Conservation (phyloP, 2,888 invertebrate genomes). For the Meiosimyza decipiens region DNA sequence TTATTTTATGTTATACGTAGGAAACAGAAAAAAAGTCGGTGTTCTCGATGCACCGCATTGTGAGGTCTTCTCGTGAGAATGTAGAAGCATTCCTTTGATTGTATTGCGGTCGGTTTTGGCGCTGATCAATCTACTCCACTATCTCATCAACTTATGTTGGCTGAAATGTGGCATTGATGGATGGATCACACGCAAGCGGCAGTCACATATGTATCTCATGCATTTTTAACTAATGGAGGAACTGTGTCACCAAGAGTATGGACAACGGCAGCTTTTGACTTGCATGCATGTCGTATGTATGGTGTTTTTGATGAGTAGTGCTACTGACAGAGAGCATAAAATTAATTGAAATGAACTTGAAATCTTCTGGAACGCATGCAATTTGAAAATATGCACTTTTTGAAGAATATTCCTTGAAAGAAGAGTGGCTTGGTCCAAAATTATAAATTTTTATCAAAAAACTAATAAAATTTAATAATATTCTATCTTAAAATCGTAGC, state of each 20-base stretch:
- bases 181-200: constrained; percentile 30
- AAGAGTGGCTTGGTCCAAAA: too few species aligned
- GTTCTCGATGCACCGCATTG: neutral
- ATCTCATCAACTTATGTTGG: constrained; percentile 7
- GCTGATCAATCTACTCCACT: constrained; percentile 16
- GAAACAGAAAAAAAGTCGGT: neutral
- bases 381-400: too few species aligned
- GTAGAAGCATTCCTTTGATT: too few species aligned
- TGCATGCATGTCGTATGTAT: neutral
- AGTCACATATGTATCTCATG: constrained; percentile 45
- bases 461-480: too few species aligned
- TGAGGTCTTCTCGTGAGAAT: constrained; percentile 18
- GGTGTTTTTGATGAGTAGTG: constrained; percentile 14
- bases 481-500: too few species aligned
- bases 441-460: too few species aligned
- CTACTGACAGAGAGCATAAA: neutral
- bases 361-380: too few species aligned
- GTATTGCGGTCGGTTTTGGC: neutral
- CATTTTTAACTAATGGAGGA: constrained; percentile 43
- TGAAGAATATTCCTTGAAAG: too few species aligned
- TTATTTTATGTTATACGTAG: neutral
- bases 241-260: too few species aligned
- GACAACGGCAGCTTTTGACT: neutral
- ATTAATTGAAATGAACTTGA: neutral
- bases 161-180: constrained; percentile 28